These are phyloP conservation scores for Oceanites oceanicus DNA, from an alignment of 2,113 vertebrate species.

Conservation along the genomic window DNA sequence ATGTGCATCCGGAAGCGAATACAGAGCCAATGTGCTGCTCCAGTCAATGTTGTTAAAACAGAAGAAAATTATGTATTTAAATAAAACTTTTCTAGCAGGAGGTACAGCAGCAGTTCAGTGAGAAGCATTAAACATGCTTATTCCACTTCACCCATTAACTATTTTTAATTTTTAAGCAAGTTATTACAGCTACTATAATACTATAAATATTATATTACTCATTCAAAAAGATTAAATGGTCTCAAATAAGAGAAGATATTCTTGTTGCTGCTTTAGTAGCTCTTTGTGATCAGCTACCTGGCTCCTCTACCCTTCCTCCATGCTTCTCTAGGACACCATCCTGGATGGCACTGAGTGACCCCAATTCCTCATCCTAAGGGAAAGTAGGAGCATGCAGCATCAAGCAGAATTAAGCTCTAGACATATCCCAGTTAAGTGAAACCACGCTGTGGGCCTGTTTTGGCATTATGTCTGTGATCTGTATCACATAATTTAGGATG, in stretches of 20 bases:
- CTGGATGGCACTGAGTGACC: neutral
- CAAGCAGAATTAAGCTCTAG: neutral
- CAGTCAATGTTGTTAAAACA: neutral
- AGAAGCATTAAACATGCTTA: constrained; percentile 39
- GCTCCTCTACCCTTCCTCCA: neutral
- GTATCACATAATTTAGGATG: neutral
- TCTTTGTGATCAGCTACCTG: neutral
- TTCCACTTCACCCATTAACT: constrained; percentile 41
- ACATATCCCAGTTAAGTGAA: neutral
- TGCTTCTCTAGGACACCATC: neutral
- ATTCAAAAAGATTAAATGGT: constrained; percentile 59
- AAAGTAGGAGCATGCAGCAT: neutral
- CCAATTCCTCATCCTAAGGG: neutral
- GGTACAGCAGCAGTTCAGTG: constrained; percentile 4
- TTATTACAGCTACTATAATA: constrained; percentile 67
- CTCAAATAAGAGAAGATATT: constrained; percentile 27
- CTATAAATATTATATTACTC: constrained; percentile 64
- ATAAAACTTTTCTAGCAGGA: constrained; percentile 14
- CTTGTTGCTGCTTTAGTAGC: constrained; percentile 5
- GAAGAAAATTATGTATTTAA: neutral
- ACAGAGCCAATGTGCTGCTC: neutral
- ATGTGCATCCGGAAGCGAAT: neutral
- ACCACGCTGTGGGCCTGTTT: neutral
- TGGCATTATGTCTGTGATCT: neutral
- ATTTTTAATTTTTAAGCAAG: constrained; percentile 68